Evolutionary conservation across 1,140 invertebrate species (phyloP).

Genomic region (Conus betulinus): DNA sequence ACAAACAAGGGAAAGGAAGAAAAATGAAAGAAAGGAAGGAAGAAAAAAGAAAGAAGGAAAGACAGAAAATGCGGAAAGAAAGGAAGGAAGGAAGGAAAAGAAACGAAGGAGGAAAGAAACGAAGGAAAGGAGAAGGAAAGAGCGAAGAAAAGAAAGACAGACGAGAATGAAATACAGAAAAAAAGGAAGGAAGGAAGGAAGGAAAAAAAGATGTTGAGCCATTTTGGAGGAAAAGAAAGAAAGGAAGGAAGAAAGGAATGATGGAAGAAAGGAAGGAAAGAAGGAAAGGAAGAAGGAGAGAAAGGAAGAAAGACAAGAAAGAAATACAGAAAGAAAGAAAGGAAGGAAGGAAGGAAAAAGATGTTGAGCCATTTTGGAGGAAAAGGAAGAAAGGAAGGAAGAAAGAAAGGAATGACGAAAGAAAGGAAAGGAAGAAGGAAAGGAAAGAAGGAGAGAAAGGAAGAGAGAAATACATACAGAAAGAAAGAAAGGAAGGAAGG

Average conservation of each 20-base stretch:
- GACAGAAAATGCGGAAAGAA: not conserved
- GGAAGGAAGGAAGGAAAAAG: too few species aligned
- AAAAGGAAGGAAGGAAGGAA: slow-evolving; percentile 11
- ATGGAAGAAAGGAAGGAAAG: slow-evolving; percentile 6
- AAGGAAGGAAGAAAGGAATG: not conserved
- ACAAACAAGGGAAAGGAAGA: not conserved
- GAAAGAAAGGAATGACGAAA: too few species aligned
- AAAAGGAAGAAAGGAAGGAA: too few species aligned
- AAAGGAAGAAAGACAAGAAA: not conserved
- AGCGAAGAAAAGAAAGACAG: too few species aligned
- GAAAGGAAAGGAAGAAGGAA: not conserved
- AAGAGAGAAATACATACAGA: not conserved
- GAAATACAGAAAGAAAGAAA: slow-evolving; percentile 19
- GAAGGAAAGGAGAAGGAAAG: not conserved
- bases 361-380: too few species aligned
- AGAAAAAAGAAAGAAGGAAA: not conserved
- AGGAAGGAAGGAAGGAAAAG: not conserved
- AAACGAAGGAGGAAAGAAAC: not conserved
- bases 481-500: slow-evolving; percentile 14
- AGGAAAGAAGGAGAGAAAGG: not conserved
- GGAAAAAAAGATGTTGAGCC: not conserved
- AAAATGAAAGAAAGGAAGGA: not conserved
- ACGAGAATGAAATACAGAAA: not conserved
- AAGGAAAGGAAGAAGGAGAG: not conserved
- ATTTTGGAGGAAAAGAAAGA: not conserved